Base-by-base conservation (phyloP, 2,797 vertebrate genomes). In the Carduelis carduelis region DNA sequence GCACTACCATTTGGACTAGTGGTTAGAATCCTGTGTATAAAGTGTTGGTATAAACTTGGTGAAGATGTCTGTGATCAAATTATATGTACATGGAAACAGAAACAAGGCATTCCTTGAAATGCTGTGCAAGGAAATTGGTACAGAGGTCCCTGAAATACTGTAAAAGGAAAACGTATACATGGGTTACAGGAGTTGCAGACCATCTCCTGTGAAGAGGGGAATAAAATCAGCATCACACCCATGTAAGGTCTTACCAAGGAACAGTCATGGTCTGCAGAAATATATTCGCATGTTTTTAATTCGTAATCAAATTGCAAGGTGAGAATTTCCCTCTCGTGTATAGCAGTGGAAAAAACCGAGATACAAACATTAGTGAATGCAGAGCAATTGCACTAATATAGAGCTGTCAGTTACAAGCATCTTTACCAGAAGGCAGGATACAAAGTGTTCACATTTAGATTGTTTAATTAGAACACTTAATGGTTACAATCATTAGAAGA, bases 251-350 rank as follows among this genome's bases (percentile, higher is more conserved):
- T 86, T 75, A 59, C 5, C 72, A 95, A 92, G 47, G 35, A 93
- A 78, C 28, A 75, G 69, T 23, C 91, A 65, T 7, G 80, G 41
- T 72, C 59, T 93, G 63, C 85, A 92, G 76, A 79, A 89, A 80
- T 71, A 12, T 50, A 88, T 92, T 76, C 93, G 89, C 70, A 52
- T 34, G 8, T 39, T 90, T 97, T 97, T 95, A 96, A 97, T 97
- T 93, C 0, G 3, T 89, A 93, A 94, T 94, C 78, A 95, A 87
- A 94, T 64, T 92, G 52, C 70, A 84, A 83, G 63, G 81, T 95
- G 49, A 95, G n/a, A 77, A 57, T 77, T 93, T 92, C 69, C 79
- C 84, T 87, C 81, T 83, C 68, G 37, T 34, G 27, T 83, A 86
- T 5, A 93, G 69, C 52, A 76, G 56, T 91, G 52, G 20, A 9